These are phyloP conservation scores for Hirtodrosophila trivittata DNA, from an alignment of 2,888 invertebrate species.

Conservation along the genomic window DNA sequence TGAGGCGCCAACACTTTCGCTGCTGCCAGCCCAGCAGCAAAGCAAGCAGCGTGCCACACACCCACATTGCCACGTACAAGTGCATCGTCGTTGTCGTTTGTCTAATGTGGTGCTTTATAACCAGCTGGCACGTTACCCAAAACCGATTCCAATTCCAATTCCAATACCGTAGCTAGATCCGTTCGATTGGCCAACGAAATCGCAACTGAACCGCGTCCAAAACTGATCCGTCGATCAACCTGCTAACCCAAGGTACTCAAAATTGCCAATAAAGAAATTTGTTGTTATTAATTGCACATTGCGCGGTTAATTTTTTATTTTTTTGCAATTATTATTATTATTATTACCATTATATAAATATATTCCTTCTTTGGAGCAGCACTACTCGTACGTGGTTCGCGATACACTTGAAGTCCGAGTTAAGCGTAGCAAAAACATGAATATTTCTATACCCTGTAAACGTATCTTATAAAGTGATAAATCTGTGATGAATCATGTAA, in stretches of 20 bases:
- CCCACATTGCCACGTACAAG: slow-evolving; percentile 60
- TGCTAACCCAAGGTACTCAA: background rate
- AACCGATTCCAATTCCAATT: slow-evolving; percentile 5
- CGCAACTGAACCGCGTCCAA: slow-evolving; percentile 36
- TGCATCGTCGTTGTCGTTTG: slow-evolving; percentile 46
- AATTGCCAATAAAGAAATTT: slow-evolving; percentile 17
- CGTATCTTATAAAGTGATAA: too few relatives aligned
- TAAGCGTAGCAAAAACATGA: too few relatives aligned
- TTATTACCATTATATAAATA: background rate
- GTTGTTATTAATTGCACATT: background rate
- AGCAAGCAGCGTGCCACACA: slow-evolving; percentile 59
- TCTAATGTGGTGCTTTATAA: slow-evolving; percentile 66
- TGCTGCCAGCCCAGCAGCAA: slow-evolving; percentile 70
- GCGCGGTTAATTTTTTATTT: slow-evolving; percentile 3
- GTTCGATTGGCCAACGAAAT: slow-evolving; percentile 49
- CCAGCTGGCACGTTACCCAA: slow-evolving; percentile 31
- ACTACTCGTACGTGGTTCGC: too few relatives aligned
- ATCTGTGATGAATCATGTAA: too few relatives aligned
- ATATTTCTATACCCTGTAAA: too few relatives aligned
- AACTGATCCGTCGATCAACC: background rate
- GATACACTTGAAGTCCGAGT: too few relatives aligned
- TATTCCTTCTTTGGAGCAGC: too few relatives aligned
- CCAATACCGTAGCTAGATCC: slow-evolving; percentile 26
- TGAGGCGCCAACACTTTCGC: slow-evolving; percentile 78
- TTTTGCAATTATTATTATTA: slow-evolving; percentile 8